phyloP scores from a whole-genome alignment of 23 tunicate species.

The Aplidium turbinatum region DNA sequence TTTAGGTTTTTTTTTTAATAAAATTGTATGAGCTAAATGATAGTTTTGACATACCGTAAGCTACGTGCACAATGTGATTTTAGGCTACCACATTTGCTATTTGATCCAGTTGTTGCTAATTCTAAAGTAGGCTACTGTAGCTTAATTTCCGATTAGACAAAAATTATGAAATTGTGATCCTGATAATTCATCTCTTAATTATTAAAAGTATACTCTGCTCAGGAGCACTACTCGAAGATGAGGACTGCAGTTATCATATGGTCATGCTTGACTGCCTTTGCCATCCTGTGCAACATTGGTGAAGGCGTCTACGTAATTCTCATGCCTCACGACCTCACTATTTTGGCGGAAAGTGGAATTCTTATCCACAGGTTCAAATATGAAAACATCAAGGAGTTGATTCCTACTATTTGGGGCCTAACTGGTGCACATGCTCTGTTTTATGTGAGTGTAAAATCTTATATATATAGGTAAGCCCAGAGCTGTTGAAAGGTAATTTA shows the following conservation, averaged over 20 bases:
- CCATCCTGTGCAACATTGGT: constrained; percentile 59
- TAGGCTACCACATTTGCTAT: too few species aligned
- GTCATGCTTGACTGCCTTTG: constrained; percentile 42
- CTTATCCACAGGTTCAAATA: background rate
- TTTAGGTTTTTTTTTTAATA: too few species aligned
- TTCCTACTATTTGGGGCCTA: constrained; percentile 63
- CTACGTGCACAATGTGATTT: too few species aligned
- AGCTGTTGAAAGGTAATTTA: background rate
- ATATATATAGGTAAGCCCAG: background rate
- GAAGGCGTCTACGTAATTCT: constrained; percentile 71
- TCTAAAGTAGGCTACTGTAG: too few species aligned
- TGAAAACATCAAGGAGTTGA: constrained; percentile 21
- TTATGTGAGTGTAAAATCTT: constrained; percentile 83
- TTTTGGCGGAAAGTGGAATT: constrained; percentile 14
- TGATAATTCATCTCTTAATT: background rate
- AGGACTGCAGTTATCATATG: constrained; percentile 57
- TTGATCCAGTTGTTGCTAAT: too few species aligned
- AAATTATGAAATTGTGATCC: too few species aligned
- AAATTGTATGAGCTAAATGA: too few species aligned
- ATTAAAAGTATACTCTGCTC: background rate
- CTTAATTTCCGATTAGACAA: too few species aligned
- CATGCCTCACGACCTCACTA: constrained; percentile 49
- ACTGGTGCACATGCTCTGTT: constrained; percentile 58
- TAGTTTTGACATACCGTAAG: too few species aligned
- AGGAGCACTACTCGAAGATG: constrained; percentile 80